A percentile compares a stretch with the other conserved stretches of the same genome.
phyloP scores from a whole-genome alignment of 2,113 vertebrate genomes.

The Eptesicus fuscus region DNA sequence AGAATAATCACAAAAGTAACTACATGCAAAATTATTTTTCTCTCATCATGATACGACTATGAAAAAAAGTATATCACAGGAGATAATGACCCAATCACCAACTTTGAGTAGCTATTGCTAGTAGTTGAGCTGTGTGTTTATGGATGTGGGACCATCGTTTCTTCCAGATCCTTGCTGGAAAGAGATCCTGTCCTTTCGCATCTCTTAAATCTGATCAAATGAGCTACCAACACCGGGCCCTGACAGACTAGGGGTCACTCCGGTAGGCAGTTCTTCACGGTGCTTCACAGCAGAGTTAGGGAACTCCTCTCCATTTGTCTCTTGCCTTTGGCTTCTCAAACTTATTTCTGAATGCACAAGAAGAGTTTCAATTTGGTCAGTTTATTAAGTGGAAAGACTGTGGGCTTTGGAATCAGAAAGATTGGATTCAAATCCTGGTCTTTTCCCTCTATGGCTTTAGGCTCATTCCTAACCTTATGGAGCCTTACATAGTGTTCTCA shows the following conservation, averaged over 20 bases:
- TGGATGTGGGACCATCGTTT: not conserved
- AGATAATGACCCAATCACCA: not conserved
- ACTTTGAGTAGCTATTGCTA: not conserved
- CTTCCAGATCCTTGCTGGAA: not conserved
- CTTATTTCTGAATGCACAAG: not conserved
- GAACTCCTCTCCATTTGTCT: not conserved
- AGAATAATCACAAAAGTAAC: not conserved
- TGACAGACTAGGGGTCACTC: not conserved
- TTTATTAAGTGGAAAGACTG: not conserved
- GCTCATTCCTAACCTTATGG: not conserved
- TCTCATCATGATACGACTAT: not conserved
- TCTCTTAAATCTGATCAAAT: not conserved
- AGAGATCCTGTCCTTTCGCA: not conserved
- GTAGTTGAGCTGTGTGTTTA: not conserved
- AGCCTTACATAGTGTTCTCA: not conserved
- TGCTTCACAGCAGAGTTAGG: not conserved
- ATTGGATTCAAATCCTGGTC: not conserved
- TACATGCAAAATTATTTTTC: not conserved
- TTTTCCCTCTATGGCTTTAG: not conserved
- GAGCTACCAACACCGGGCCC: accelerated
- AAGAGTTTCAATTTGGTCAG: not conserved
- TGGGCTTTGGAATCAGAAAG: not conserved
- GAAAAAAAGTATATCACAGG: not conserved
- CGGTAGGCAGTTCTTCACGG: not conserved
- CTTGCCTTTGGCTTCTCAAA: not conserved